These are phyloP conservation scores for Oryzias melastigma DNA, from an alignment of 2,113 vertebrate genomes.

Conservation along the genomic window DNA sequence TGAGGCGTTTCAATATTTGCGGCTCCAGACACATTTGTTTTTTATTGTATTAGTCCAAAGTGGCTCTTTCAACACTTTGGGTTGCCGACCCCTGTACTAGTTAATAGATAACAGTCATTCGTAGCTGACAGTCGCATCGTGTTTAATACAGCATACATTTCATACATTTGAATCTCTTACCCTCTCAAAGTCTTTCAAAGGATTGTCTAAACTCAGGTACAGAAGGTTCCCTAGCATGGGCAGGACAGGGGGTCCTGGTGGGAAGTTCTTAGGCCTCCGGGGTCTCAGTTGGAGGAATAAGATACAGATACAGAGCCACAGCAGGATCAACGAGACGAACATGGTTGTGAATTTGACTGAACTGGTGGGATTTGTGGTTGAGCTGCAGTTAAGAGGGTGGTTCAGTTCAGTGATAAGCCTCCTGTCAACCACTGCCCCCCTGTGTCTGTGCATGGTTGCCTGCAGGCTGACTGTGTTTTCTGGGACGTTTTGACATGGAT, in stretches of 20 bases:
- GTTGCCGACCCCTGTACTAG: no score
- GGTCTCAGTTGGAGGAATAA: conserved; percentile 44
- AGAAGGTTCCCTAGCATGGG: conserved; percentile 73
- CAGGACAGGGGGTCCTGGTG: conserved; percentile 65
- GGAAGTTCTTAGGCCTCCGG: conserved; percentile 73
- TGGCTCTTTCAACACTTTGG: no score
- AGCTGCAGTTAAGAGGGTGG: background rate
- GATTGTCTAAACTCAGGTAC: conserved; percentile 47
- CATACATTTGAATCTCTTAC: background rate
- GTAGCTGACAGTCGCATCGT: background rate
- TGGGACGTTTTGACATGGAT: no score
- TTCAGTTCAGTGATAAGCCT: background rate
- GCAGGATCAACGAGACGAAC: conserved; percentile 52
- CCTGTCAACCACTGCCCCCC: background rate
- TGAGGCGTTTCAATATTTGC: no score
- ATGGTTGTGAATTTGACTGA: conserved; percentile 35
- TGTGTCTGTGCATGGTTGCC: no score
- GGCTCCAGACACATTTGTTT: no score
- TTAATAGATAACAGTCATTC: no score
- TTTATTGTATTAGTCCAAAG: no score
- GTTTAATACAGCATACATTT: background rate
- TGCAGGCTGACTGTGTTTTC: no score
- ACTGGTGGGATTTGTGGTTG: background rate
- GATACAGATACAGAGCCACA: conserved; percentile 50
- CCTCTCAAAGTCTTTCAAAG: conserved; percentile 20